Percentiles rank a stretch among this genome's conserved stretches.
phyloP scores from a whole-genome alignment of 2,888 invertebrate genomes.

The Acrocyrtus sp. region DNA sequence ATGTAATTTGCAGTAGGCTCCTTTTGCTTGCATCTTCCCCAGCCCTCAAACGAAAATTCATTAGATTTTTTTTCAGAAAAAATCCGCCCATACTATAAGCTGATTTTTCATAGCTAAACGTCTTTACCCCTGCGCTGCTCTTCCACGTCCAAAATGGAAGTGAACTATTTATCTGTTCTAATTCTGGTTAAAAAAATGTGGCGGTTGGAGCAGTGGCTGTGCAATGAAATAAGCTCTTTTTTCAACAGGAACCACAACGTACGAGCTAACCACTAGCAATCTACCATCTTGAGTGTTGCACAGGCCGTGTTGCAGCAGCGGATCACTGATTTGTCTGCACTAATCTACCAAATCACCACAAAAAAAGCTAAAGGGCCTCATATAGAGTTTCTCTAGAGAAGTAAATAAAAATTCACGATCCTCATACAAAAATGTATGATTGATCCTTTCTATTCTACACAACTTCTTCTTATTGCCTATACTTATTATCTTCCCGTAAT shows the following conservation, averaged over 20 bases:
- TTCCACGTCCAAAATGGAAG: constrained; percentile 31
- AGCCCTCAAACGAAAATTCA: too few species aligned
- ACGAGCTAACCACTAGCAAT: neutral
- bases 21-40: too few species aligned
- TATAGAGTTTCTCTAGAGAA: too few species aligned
- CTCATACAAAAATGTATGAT: neutral
- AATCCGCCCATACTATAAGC: too few species aligned
- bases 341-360: neutral
- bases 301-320: neutral
- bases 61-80: too few species aligned
- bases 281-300: neutral
- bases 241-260: neutral
- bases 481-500: neutral
- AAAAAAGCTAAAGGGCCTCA: neutral
- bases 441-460: neutral
- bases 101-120: too few species aligned
- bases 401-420: too few species aligned
- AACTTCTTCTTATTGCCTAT: neutral
- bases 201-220: constrained; percentile 47
- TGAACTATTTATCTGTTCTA: constrained; percentile 50
- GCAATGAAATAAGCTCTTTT: constrained; percentile 47
- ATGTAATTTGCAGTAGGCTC: too few species aligned
- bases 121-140: too few species aligned
- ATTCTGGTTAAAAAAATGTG: constrained; percentile 49
- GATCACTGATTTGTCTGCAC: neutral